These are phyloP conservation scores for Poecile atricapillus DNA, from an alignment of 2,113 vertebrate species.

Conservation along the genomic window DNA sequence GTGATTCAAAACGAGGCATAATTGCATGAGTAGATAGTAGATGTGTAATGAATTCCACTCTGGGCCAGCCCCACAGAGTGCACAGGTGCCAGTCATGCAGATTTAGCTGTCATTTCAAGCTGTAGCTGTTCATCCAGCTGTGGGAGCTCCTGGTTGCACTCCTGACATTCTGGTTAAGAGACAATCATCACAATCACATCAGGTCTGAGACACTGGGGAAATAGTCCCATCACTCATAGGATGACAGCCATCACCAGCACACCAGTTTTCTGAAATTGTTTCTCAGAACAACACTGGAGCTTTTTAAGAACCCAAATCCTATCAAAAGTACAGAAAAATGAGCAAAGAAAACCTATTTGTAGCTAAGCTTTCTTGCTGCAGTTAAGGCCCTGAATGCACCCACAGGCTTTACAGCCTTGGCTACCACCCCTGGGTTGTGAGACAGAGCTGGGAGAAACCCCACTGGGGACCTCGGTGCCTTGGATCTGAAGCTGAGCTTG, in stretches of 20 bases:
- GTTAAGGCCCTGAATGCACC: not conserved
- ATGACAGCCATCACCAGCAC: constrained; percentile 31
- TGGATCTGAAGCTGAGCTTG: not conserved
- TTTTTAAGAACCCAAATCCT: constrained; percentile 5
- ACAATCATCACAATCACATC: not conserved
- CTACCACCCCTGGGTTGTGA: not conserved
- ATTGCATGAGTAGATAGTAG: not conserved
- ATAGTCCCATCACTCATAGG: not conserved
- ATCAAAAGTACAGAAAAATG: not conserved
- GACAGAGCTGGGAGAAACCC: not conserved
- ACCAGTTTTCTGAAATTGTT: not conserved
- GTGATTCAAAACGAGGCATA: not conserved
- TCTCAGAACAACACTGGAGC: not conserved
- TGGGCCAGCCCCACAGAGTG: not conserved
- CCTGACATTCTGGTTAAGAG: not conserved
- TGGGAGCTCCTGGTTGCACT: not conserved
- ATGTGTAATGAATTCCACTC: not conserved
- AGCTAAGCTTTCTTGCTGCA: not conserved
- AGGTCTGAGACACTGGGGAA: not conserved
- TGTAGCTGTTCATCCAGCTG: not conserved
- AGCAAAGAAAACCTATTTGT: not conserved
- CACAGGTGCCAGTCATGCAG: not conserved
- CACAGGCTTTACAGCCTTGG: not conserved
- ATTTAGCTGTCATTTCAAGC: not conserved
- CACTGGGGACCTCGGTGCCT: not conserved